phyloP scores from a whole-genome alignment of 2,888 invertebrate species.

The Formica aserva region DNA sequence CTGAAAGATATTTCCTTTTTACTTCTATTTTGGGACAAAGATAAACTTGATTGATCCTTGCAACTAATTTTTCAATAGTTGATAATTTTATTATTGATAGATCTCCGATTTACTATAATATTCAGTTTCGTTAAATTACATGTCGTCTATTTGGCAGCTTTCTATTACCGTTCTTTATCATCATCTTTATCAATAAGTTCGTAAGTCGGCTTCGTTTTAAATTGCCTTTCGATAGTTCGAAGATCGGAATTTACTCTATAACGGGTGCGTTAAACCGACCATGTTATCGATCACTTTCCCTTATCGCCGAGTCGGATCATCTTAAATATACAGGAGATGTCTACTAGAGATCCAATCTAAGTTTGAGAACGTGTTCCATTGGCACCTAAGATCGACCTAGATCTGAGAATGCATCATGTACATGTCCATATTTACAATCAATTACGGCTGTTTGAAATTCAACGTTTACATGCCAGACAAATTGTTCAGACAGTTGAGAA shows the following conservation, averaged over 20 bases:
- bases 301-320: slow-evolving; percentile 75
- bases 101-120: background rate
- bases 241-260: slow-evolving; percentile 58
- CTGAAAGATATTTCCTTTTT: background rate
- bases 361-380: slow-evolving; percentile 37
- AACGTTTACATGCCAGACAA: slow-evolving; percentile 30
- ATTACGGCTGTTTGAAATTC: slow-evolving; percentile 42
- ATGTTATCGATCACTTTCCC: slow-evolving; percentile 75
- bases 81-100: background rate
- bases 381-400: slow-evolving; percentile 40
- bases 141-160: background rate
- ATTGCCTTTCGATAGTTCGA: slow-evolving; percentile 37
- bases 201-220: slow-evolving; percentile 17
- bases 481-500: slow-evolving; percentile 33
- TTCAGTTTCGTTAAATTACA: background rate
- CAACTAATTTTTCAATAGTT: background rate
- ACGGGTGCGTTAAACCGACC: slow-evolving; percentile 63
- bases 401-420: slow-evolving; percentile 31
- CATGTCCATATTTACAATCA: slow-evolving; percentile 44
- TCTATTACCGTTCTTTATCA: background rate
- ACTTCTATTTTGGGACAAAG: background rate
- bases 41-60: background rate
- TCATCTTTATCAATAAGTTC: slow-evolving; percentile 22
- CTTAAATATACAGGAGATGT: slow-evolving; percentile 66
- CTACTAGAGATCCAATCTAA: slow-evolving; percentile 44